Evolutionary conservation across 2,113 vertebrate genomes (phyloP), one percentile per base, ranked within the genome.

Genomic region (Ophthalmotilapia sp.): DNA sequence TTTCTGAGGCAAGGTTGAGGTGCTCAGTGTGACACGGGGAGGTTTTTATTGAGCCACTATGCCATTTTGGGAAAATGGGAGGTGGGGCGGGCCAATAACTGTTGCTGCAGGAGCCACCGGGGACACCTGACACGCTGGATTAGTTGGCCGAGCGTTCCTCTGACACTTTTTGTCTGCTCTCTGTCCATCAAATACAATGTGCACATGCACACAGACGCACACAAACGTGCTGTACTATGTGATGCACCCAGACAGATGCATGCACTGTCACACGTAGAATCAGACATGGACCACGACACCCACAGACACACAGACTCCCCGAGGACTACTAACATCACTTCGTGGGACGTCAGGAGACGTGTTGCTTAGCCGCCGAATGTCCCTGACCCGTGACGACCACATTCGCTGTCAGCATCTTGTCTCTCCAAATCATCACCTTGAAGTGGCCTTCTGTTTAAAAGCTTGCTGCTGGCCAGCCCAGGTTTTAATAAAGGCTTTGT

Each of bases 101-200:
- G 90, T 86, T 93, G 88, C 84, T 83, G 53, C 26, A 14, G 56
- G 83, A 86, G 73, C 92, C 89, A 75, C 38, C 0, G 82, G 91
- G 89, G 93, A 92, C 86, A 91, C 89, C 90, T 94, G 94, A 93
- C 94, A 95, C 47, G 49, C 80, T 45, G 89, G 84, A 92, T 95
- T 95, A 95, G 88, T 80, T 88, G 85, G 38, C 75, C 15, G 13
- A 58, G 29, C 10, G 54, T 84, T 77, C 83, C 84, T 82, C 85
- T 89, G 92, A 94, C 93, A 94, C 60, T 54, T 86, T 87, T 80
- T 55, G 89, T 91, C 92, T 94, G 92, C 85, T 92, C 62, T 80
- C 88, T 80, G 90, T 91, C 90, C 62, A 73, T 95, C 88, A 88
- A 73, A 70, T 23, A 77, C 65, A 19, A 68, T 68, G 19, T 5